Evolutionary conservation across 2,888 invertebrate genomes (phyloP).

Genomic region (Chouioia cunea): DNA sequence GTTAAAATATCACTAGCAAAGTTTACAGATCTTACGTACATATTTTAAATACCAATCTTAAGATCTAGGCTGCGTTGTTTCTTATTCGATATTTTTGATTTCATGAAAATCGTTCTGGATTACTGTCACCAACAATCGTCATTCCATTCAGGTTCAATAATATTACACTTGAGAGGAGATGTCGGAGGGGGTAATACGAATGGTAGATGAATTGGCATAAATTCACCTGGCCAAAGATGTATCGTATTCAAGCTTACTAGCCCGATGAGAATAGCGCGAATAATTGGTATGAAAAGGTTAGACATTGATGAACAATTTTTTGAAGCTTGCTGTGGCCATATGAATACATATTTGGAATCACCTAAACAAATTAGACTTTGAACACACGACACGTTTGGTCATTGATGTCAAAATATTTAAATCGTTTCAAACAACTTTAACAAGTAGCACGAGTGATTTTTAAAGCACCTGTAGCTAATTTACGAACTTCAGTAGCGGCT

Average conservation of each 20-base stretch:
- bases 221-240: constrained; percentile 64
- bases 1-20: too few relatives aligned
- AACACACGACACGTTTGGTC: neutral
- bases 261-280: constrained; percentile 57
- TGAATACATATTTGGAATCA: constrained; percentile 59
- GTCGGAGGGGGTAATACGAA: constrained; percentile 52
- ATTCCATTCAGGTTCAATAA: constrained; percentile 63
- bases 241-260: constrained; percentile 57
- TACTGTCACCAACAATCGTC: constrained; percentile 50
- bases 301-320: constrained; percentile 51
- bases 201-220: constrained; percentile 59
- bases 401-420: neutral
- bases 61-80: too few relatives aligned
- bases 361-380: constrained; percentile 48
- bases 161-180: constrained; percentile 60
- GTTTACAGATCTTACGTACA: too few relatives aligned
- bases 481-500: constrained; percentile 38
- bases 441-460: neutral
- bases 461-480: constrained; percentile 47
- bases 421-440: neutral
- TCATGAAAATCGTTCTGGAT: too few relatives aligned
- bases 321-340: constrained; percentile 61
- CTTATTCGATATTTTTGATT: too few relatives aligned
- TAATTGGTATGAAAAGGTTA: constrained; percentile 53
- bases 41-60: too few relatives aligned